Evolutionary conservation across 2,797 vertebrate genomes (phyloP).

Genomic region (Pagetopsis macropterus): DNA sequence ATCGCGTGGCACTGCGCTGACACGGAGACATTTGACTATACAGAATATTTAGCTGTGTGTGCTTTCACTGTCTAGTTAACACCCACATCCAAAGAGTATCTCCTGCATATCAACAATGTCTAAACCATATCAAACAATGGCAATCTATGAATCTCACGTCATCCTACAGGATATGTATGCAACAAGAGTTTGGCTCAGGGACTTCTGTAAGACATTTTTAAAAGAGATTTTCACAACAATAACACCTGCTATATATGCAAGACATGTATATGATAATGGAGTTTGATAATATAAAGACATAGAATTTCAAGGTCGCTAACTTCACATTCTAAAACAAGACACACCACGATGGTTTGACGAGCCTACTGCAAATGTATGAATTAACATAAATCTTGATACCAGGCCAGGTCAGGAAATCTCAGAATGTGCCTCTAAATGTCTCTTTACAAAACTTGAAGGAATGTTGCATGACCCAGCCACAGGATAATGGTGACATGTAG

Average conservation of each 20-base stretch:
- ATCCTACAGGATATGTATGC: neutral
- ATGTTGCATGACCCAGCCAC: neutral
- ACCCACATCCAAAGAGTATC: neutral
- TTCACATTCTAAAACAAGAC: slow-evolving; percentile 8
- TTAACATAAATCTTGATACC: neutral
- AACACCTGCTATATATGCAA: slow-evolving; percentile 3
- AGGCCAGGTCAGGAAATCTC: neutral
- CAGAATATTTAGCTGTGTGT: slow-evolving; percentile 28
- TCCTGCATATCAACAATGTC: slow-evolving; percentile 4
- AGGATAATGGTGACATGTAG: neutral
- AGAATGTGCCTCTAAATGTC: neutral
- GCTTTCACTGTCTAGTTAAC: slow-evolving; percentile 5
- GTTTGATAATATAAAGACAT: neutral
- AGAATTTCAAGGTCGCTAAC: neutral
- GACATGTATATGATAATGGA: neutral
- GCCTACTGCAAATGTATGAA: neutral
- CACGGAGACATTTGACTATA: slow-evolving; percentile 43
- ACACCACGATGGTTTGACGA: neutral
- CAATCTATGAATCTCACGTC: neutral
- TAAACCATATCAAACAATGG: neutral
- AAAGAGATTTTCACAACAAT: slow-evolving; percentile 1
- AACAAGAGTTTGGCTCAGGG: neutral
- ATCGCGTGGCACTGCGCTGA: slow-evolving; percentile 52
- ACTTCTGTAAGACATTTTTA: slow-evolving; percentile 1
- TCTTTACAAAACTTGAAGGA: neutral